Evolutionary conservation across 2,888 invertebrate genomes (phyloP).

Genomic region (Epiblema foenella): DNA sequence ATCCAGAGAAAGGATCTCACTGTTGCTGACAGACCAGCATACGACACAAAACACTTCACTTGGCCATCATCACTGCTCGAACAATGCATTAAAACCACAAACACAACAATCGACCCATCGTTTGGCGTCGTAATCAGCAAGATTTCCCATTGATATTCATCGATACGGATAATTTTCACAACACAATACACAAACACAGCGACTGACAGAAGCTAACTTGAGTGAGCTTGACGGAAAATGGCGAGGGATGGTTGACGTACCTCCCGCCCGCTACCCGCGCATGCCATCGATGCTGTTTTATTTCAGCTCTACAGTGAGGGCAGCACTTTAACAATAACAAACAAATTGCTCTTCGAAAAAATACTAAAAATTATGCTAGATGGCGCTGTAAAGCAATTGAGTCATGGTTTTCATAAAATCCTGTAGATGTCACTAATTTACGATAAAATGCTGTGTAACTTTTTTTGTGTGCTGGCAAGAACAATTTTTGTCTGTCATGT

Average conservation of each 20-base stretch:
- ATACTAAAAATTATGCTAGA: slow-evolving; percentile 50
- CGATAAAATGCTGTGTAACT: not conserved
- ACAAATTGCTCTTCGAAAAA: slow-evolving; percentile 52
- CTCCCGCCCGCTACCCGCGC: slow-evolving; percentile 71
- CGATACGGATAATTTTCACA: slow-evolving; percentile 82
- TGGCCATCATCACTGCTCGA: slow-evolving; percentile 82
- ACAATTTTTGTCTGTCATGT: not conserved
- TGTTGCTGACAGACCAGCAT: slow-evolving; percentile 81
- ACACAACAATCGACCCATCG: slow-evolving; percentile 82
- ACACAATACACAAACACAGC: slow-evolving; percentile 84
- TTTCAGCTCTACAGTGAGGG: slow-evolving; percentile 61
- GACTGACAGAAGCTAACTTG: slow-evolving; percentile 84
- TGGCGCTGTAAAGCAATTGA: slow-evolving; percentile 48
- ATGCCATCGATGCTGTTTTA: slow-evolving; percentile 56
- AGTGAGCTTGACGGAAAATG: slow-evolving; percentile 83
- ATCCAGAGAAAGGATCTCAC: slow-evolving; percentile 83
- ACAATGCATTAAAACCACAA: slow-evolving; percentile 81
- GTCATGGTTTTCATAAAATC: not conserved
- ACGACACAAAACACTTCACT: slow-evolving; percentile 84
- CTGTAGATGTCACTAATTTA: slow-evolving; percentile 20
- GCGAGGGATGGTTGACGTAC: slow-evolving; percentile 73
- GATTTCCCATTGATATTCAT: slow-evolving; percentile 84
- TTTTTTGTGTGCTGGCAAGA: not conserved
- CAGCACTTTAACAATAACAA: slow-evolving; percentile 58
- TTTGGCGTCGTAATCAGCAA: slow-evolving; percentile 80